Base-by-base conservation (phyloP, 2,113 vertebrate species). In the Oncorhynchus mykiss region DNA sequence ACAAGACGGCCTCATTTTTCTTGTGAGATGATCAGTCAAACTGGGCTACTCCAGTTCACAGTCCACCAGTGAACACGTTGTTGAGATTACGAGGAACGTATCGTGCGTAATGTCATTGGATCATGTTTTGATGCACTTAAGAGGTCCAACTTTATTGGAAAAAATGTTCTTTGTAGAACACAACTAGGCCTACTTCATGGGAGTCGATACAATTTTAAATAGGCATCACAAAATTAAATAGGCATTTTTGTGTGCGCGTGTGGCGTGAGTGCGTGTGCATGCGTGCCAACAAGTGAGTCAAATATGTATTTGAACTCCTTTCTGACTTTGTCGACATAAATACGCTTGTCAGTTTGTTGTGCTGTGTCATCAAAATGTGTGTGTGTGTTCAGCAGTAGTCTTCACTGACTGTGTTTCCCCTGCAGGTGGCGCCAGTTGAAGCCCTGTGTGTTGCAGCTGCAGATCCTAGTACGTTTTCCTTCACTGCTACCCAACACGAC, bases 401-500 rank as follows among this genome's bases (percentile, higher is more conserved):
- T 27, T 88, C 90, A 14, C 80, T 88, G 1, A 0, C 59, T 7
- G 4, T 74, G 29, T 92, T 87, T 78, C 95, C 96, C 67, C 81
- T 80, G 74, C 96, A 96, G 0, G 2, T 74, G 1, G 90, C 92
- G 48, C 5, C 79, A 9, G 3, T 1, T 1, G 25, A 92, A 31
- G 5, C 86, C 88, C 1, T 49, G 78, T 11, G 77, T 91, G 65
- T 92, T 94, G 77, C 94, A 95, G 5, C n/a, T n/a, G 0, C 93
- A 92, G 14, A 82, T 93, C 39, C 91, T 91, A 48, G 22, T 87
- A 2, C 25, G 90, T 80, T 83, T 89, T 18, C 73, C 82, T 29
- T 76, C 70, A 2, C 11, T 79, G 7, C 93, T 24, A 91, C 88
- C 94, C 94, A 96, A 71, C 92, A 96, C 4, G 80, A 90, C 95